Evolutionary conservation across 2,797 vertebrate genomes (phyloP).

Genomic region (Rallus crepitans): DNA sequence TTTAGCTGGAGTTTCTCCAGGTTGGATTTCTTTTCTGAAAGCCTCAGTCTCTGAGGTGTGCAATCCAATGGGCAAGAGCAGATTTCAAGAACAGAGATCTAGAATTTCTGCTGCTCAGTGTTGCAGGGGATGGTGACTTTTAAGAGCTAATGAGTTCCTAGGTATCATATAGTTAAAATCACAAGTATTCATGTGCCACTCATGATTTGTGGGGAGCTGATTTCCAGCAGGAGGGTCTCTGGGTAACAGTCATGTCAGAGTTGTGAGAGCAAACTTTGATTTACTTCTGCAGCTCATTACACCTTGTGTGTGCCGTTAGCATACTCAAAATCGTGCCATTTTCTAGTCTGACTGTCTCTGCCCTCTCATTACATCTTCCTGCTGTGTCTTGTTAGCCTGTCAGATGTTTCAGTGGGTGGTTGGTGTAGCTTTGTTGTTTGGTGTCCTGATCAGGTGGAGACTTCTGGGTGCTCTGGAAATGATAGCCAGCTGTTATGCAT

Average conservation of each 20-base stretch:
- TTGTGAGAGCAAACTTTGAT: background rate
- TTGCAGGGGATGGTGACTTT: background rate
- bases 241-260: background rate
- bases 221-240: conserved; percentile 3
- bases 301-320: background rate
- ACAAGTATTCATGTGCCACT: background rate
- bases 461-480: background rate
- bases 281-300: background rate
- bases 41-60: background rate
- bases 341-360: background rate
- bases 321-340: background rate
- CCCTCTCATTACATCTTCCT: background rate
- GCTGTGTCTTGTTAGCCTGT: background rate
- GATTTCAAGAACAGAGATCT: background rate
- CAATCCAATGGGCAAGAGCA: background rate
- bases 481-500: background rate
- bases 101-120: background rate
- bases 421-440: background rate
- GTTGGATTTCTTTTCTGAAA: background rate
- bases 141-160: background rate
- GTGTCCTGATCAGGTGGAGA: background rate
- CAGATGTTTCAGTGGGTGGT: background rate
- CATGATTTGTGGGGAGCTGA: background rate
- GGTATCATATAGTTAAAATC: background rate
- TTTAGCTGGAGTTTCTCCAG: background rate